Evolutionary conservation across 2,113 vertebrate species (phyloP).

Genomic region (Hystrix brachyura): DNA sequence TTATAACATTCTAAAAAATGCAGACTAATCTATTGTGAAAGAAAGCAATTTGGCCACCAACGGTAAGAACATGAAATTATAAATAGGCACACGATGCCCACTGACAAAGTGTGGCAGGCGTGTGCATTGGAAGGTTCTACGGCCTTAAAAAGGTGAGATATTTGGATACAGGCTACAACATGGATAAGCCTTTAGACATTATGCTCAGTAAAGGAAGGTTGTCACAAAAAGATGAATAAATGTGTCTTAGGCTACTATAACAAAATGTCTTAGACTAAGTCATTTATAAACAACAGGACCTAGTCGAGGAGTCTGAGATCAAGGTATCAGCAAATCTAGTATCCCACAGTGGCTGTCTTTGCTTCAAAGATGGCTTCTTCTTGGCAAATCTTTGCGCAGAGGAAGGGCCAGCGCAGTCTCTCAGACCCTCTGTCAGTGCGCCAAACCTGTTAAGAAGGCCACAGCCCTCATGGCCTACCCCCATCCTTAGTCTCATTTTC

Average conservation of each 20-base stretch:
- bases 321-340: neutral
- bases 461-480: neutral
- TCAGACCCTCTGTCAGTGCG: neutral
- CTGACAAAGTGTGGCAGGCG: fast-evolving
- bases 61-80: neutral
- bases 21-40: neutral
- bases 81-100: neutral
- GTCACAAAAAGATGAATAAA: neutral
- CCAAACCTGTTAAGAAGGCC: neutral
- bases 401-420: neutral
- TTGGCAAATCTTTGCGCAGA: too few species aligned
- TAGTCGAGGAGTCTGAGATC: neutral
- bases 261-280: neutral
- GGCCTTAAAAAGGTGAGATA: neutral
- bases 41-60: neutral
- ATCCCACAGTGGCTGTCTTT: neutral
- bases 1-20: neutral
- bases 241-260: neutral
- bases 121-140: fast-evolving
- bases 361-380: neutral
- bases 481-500: neutral
- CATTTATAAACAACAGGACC: neutral
- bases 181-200: fast-evolving
- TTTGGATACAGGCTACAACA: fast-evolving
- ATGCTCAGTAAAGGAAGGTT: neutral